phyloP scores from a whole-genome alignment of 2,113 vertebrate genomes.

The Paedocypris sp. region DNA sequence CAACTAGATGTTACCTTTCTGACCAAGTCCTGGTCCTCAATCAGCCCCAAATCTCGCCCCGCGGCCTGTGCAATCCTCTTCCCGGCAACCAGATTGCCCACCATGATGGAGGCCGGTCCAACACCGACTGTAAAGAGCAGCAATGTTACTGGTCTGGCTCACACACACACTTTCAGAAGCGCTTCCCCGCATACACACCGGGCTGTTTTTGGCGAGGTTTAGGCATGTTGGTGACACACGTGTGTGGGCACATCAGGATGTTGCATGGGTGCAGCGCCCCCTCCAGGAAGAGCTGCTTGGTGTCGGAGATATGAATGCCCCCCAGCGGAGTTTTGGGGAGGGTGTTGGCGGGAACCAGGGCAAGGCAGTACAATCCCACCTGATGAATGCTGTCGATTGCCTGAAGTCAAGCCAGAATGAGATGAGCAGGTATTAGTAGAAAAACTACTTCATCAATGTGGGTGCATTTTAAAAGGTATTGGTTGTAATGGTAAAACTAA shows the following conservation, averaged over 20 bases:
- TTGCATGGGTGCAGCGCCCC: constrained; percentile 92
- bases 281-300: constrained; percentile 91
- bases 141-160: background rate
- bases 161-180: background rate
- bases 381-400: constrained; percentile 98
- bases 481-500: too few relatives aligned
- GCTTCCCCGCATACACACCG: constrained; percentile 59
- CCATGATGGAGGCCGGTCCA: constrained; percentile 92
- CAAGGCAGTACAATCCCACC: constrained; percentile 91
- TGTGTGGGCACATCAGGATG: constrained; percentile 97
- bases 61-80: constrained; percentile 93
- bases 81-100: constrained; percentile 95
- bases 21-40: constrained; percentile 90
- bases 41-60: constrained; percentile 89
- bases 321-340: constrained; percentile 93
- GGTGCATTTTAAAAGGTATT: too few relatives aligned
- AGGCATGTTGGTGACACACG: constrained; percentile 93
- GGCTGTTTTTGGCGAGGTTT: constrained; percentile 95
- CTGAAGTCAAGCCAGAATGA: constrained; percentile 47
- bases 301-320: constrained; percentile 92
- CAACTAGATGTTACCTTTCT: constrained; percentile 78
- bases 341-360: constrained; percentile 90
- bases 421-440: too few relatives aligned
- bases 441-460: too few relatives aligned
- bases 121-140: constrained; percentile 64